phyloP scores from a whole-genome alignment of 2,113 vertebrate genomes.

The Patagioenas fasciata region DNA sequence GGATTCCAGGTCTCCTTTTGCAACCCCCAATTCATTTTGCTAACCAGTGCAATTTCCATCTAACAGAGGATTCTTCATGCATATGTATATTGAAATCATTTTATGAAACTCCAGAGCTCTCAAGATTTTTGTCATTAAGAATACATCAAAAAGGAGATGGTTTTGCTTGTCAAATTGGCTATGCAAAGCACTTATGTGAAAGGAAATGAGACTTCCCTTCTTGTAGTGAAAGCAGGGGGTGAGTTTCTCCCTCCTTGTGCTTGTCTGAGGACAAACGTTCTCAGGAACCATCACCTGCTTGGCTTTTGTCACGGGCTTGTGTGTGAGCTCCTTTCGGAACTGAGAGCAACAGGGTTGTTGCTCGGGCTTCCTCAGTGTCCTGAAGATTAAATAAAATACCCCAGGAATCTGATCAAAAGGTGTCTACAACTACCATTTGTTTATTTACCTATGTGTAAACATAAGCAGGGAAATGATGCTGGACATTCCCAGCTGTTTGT shows the following conservation, averaged over 20 bases:
- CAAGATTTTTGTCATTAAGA: slow-evolving; percentile 1
- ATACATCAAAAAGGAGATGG: neutral
- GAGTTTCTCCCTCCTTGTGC: neutral
- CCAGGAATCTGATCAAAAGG: neutral
- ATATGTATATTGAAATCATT: neutral
- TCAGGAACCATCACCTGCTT: neutral
- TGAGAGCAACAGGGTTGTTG: neutral
- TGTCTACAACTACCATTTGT: neutral
- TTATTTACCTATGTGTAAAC: neutral
- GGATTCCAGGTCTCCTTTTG: neutral
- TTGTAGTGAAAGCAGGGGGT: neutral
- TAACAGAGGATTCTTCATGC: neutral
- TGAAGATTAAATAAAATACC: neutral
- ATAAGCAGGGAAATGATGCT: neutral
- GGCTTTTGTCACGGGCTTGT: neutral
- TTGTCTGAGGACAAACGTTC: neutral
- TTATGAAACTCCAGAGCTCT: neutral
- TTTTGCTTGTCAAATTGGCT: slow-evolving; percentile 21
- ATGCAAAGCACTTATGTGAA: neutral
- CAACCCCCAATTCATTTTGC: neutral
- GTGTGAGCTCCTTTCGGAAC: neutral
- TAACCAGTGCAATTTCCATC: neutral
- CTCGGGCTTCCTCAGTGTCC: neutral
- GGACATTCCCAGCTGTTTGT: neutral
- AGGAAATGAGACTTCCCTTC: neutral